Evolutionary conservation across 2,797 vertebrate species (phyloP).

Genomic region (Mallotus villosus): DNA sequence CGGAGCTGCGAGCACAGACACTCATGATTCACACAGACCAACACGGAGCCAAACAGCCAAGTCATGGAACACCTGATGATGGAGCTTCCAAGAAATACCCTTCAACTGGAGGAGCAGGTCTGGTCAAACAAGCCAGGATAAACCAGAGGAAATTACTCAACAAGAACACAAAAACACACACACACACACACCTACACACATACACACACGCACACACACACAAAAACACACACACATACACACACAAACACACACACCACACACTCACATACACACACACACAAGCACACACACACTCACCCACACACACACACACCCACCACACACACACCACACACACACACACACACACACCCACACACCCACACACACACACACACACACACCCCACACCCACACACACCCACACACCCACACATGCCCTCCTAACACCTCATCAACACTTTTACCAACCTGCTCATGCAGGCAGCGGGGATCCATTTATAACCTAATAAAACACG

Average conservation of each 20-base stretch:
- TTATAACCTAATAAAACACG: slow-evolving; percentile 7
- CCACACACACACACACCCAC: background rate
- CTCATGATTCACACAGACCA: background rate
- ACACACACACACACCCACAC: slow-evolving; percentile 1
- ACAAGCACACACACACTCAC: background rate
- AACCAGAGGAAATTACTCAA: background rate
- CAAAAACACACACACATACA: background rate
- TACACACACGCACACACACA: slow-evolving; percentile 1
- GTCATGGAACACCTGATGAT: too few species aligned
- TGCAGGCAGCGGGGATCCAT: background rate
- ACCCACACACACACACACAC: background rate
- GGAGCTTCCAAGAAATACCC: too few species aligned
- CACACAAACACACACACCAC: background rate
- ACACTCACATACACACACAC: background rate
- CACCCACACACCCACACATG: too few species aligned
- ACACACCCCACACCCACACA: too few species aligned
- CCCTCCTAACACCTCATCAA: background rate
- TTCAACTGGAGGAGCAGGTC: too few species aligned
- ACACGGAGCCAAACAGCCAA: background rate
- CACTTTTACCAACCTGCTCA: background rate
- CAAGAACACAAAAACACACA: background rate
- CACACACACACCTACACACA: background rate
- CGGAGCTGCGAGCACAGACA: background rate
- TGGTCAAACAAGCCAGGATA: too few species aligned
- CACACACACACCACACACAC: background rate